Base-by-base conservation (phyloP, 92 coral and sea anemone species). In the Epizoanthus illoricatus region DNA sequence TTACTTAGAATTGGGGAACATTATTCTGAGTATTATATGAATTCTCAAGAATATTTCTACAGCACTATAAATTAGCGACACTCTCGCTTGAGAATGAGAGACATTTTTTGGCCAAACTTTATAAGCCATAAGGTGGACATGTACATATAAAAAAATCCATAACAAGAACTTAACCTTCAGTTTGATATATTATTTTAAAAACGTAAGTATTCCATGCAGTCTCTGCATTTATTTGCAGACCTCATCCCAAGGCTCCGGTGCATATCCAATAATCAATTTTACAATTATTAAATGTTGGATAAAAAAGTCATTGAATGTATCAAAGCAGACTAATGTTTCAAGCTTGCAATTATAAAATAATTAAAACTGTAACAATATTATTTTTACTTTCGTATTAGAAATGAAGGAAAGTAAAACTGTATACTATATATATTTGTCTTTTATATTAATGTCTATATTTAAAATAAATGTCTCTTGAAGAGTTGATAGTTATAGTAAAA, bases 241-340 rank as follows among this genome's bases (percentile, higher is more conserved):
- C 63, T 58, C 63, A 58, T 58, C 63, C 63, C 63, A 58, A 58
- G 63, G 63, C 3, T 58, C 63, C 18, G 3, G 20, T 58, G 17
- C 63, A 58, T 58, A 58, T 58, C 63, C 63, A 58, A n/a, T 58
- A 58, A 58, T 58, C 63, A 58, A n/a, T 58, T 58, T 58, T 58
- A 58, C 17, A 13, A 58, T n/a, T 13, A 58, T n/a, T 58, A 43
- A 43, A 43, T 43, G 49, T 43, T 43, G 49, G 49, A 43, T 58
- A 58, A 13, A 13, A 58, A 58, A 4, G 16, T 58, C 59, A 0
- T 55, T 55, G 59, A 55, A 55, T 55, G 59, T 55, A 55, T 55
- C 59, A 55, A 55, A 1, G 59, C 36, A 55, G 59, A 55, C 59
- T 16, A 55, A 55, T 55, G 59, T 55, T 55, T 55, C 59, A 55